Evolutionary conservation across 1,140 invertebrate species (phyloP).

Genomic region (Hylaeus anthracinus): DNA sequence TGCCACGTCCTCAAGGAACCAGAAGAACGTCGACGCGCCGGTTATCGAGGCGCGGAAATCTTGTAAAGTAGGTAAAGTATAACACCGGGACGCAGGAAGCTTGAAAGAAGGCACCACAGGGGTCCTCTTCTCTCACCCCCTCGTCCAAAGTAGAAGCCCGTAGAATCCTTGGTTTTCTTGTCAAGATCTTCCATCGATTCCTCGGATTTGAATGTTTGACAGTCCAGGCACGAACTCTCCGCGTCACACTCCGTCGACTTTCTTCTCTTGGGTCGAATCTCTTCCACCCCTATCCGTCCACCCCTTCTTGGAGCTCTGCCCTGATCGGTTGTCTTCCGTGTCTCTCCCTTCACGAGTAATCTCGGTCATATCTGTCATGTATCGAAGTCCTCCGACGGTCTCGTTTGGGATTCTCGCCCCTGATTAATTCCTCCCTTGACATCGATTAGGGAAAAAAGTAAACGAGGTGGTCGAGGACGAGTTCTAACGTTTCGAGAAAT

Average conservation of each 20-base stretch:
- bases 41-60: slow-evolving; percentile 33
- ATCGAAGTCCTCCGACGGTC: background rate
- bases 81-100: background rate
- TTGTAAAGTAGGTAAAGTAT: slow-evolving; percentile 38
- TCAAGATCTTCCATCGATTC: slow-evolving; percentile 45
- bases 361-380: background rate
- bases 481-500: no score
- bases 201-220: slow-evolving; percentile 53
- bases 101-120: background rate
- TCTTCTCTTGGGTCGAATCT: slow-evolving; percentile 38
- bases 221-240: slow-evolving; percentile 55
- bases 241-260: slow-evolving; percentile 50
- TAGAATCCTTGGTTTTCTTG: background rate
- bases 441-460: background rate
- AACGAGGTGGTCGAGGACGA: background rate
- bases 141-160: no score
- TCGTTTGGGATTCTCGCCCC: background rate
- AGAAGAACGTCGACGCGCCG: background rate
- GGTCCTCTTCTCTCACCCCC: background rate
- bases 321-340: background rate
- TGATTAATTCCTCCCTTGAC: slow-evolving; percentile 38
- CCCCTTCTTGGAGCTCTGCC: background rate
- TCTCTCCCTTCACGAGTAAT: background rate
- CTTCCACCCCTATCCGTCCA: background rate
- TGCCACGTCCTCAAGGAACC: background rate